These are phyloP conservation scores for Hemichromis elongatus DNA, from an alignment of 2,113 vertebrate genomes.

Conservation along the genomic window DNA sequence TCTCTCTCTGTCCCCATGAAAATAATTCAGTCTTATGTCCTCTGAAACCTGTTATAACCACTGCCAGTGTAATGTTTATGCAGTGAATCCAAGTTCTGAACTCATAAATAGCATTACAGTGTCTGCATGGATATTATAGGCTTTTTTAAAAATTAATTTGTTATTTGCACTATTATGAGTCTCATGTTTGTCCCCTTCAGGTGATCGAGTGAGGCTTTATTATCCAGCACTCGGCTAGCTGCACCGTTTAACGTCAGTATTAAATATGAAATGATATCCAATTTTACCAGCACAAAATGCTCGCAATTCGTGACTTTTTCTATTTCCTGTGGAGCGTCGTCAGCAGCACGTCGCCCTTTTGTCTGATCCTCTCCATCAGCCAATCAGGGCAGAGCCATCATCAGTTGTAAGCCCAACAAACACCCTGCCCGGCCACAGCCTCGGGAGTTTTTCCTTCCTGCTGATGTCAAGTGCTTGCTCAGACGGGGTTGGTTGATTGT, in stretches of 20 bases:
- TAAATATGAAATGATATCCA: neutral
- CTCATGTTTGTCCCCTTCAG: neutral
- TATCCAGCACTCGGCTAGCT: neutral
- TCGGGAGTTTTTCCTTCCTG: no score
- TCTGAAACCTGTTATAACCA: neutral
- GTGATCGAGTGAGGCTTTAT: neutral
- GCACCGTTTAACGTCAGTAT: accelerated
- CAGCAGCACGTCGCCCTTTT: neutral
- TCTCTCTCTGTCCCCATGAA: neutral
- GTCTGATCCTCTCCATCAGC: no score
- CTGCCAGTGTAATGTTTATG: neutral
- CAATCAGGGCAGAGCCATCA: no score
- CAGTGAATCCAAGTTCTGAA: neutral
- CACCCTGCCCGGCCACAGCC: no score
- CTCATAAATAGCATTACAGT: neutral
- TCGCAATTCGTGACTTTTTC: neutral
- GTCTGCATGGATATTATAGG: neutral
- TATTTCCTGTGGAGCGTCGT: neutral
- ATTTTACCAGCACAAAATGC: neutral
- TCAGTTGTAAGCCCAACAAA: no score
- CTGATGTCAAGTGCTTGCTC: no score
- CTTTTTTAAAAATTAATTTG: neutral
- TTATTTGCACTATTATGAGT: neutral
- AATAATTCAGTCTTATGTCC: neutral
- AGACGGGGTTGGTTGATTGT: no score